phyloP scores from a whole-genome alignment of 2,113 vertebrate genomes.

The Gracilinanus agilis region DNA sequence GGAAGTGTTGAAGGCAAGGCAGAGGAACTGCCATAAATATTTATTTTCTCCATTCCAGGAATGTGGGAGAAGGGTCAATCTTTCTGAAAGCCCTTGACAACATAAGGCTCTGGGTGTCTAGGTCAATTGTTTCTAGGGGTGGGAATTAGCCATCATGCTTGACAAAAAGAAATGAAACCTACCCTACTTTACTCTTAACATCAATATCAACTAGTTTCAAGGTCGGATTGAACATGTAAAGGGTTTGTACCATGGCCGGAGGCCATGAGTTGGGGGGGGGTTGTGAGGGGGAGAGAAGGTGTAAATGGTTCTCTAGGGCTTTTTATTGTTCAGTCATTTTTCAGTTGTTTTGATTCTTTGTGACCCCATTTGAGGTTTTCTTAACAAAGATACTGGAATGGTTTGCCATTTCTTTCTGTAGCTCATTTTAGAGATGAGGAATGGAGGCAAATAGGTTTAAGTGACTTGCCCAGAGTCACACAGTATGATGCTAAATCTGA shows the following conservation, averaged over 20 bases:
- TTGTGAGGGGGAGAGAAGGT: background rate
- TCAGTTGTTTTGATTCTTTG: too few relatives aligned
- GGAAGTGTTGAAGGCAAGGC: background rate
- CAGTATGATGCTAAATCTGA: too few relatives aligned
- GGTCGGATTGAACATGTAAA: background rate
- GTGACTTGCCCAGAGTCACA: too few relatives aligned
- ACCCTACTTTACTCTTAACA: background rate
- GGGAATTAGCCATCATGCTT: background rate
- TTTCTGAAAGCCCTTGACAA: background rate
- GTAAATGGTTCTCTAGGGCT: background rate
- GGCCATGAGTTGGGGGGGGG: background rate
- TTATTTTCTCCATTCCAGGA: background rate
- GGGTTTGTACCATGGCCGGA: background rate
- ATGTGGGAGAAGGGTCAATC: background rate
- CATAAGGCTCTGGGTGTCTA: background rate
- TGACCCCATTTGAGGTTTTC: too few relatives aligned
- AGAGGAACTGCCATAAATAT: background rate
- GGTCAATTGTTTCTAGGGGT: background rate
- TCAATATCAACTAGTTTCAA: background rate
- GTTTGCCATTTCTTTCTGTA: too few relatives aligned
- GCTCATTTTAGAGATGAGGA: too few relatives aligned
- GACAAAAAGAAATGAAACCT: background rate
- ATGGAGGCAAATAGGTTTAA: too few relatives aligned
- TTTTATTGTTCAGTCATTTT: too few relatives aligned
- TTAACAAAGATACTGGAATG: too few relatives aligned